Evolutionary conservation across 2,888 invertebrate species (phyloP).

Genomic region (Drosophila mulleri): DNA sequence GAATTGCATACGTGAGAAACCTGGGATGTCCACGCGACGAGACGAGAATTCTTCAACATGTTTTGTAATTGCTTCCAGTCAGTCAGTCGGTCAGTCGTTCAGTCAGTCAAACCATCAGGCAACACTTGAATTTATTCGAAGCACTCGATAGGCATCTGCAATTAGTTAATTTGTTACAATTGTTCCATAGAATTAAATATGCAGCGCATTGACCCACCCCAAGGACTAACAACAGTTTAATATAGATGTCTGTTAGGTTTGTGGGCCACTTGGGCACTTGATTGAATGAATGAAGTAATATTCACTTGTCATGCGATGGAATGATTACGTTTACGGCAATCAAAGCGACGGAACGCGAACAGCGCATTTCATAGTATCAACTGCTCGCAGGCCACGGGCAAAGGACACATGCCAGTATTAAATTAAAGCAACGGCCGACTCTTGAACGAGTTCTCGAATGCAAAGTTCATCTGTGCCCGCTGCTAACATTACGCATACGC

Average conservation of each 20-base stretch:
- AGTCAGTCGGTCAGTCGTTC: constrained; percentile 61
- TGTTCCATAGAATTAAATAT: constrained; percentile 34
- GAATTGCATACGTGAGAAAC: constrained; percentile 12
- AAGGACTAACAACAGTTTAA: neutral
- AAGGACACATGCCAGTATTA: constrained; percentile 6
- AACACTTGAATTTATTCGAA: constrained; percentile 36
- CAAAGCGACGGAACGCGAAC: constrained; percentile 29
- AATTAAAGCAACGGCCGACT: constrained; percentile 1
- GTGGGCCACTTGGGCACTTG: constrained; percentile 26
- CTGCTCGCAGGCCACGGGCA: constrained; percentile 1
- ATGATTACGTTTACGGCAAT: constrained; percentile 59
- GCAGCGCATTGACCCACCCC: neutral
- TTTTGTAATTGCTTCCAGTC: constrained; percentile 69
- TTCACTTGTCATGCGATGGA: constrained; percentile 70
- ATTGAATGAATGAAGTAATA: constrained; percentile 64
- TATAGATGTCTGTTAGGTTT: constrained; percentile 1
- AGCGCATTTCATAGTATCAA: constrained; percentile 21
- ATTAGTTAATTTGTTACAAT: constrained; percentile 63
- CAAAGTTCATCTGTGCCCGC: neutral
- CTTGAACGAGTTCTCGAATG: neutral
- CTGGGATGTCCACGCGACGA: constrained; percentile 12
- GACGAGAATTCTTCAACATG: constrained; percentile 41
- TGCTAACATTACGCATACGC: constrained; percentile 26
- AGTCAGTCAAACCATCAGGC: constrained; percentile 49
- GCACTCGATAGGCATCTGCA: constrained; percentile 50